These are phyloP conservation scores for Pararge aegeria DNA, from an alignment of 1,140 invertebrate genomes.

Conservation along the genomic window DNA sequence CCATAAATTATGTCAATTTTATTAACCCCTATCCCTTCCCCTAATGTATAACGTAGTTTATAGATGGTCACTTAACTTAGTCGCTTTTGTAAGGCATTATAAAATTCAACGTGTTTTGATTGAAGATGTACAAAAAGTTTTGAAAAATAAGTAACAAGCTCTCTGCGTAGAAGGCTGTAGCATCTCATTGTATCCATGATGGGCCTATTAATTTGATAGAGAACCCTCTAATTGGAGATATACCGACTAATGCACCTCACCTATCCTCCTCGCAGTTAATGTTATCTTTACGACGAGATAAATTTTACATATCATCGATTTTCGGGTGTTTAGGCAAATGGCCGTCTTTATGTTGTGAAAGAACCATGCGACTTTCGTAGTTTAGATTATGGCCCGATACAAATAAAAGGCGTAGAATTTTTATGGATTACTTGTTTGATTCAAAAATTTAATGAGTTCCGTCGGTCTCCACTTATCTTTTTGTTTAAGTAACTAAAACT, in stretches of 20 bases:
- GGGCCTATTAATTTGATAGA: conserved; percentile 59
- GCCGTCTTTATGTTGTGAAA: conserved; percentile 18
- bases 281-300: conserved; percentile 46
- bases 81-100: too few species aligned
- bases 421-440: background rate
- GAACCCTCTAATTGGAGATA: conserved; percentile 55
- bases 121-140: too few species aligned
- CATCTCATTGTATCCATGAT: conserved; percentile 39
- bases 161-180: conserved; percentile 9
- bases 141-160: background rate
- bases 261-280: conserved; percentile 34
- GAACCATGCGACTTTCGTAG: background rate
- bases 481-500: background rate
- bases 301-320: conserved; percentile 40
- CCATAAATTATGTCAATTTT: too few species aligned
- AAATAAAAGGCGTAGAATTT: background rate
- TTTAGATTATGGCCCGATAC: background rate
- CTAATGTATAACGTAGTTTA: too few species aligned
- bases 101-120: too few species aligned
- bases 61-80: too few species aligned
- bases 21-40: too few species aligned
- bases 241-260: conserved; percentile 37
- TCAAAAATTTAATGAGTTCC: background rate
- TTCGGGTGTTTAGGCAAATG: conserved; percentile 34
- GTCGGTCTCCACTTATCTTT: too few species aligned